Evolutionary conservation across 1,140 invertebrate species (phyloP), one percentile per base, ranked within the genome.

Genomic region (Halyomorpha halys): DNA sequence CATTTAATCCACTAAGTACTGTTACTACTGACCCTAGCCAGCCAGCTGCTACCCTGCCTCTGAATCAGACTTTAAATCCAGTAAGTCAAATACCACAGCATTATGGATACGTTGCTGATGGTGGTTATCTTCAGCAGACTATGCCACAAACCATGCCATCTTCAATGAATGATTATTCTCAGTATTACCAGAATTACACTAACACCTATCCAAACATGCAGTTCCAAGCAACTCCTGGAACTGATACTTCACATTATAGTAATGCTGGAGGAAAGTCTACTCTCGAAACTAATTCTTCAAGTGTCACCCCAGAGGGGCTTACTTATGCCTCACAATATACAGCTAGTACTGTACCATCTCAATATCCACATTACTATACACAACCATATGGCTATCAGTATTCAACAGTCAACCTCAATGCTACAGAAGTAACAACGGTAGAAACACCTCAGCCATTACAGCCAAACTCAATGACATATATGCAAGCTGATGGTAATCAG

Each of bases 191-290:
- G 49, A 47, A 54, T 16, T 64, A 67, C 27, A 44, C 63, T 3
- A 63, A 64, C 25, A 54, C 45, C 11, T 39, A 66, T 21, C 67
- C 64, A 1, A 61, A 65, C 49, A 61, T 67, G 16, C 67, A 69
- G 34, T 61, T 66, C 39, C 69, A 70, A 49, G 63, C 68, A 44
- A 68, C 66, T 44, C 66, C 70, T 49, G 68, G 66, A 4, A 65
- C 69, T 11, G 67, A 60, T 30, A 59, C 68, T 39, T 70, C 70
- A 0, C 62, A 67, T 59, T 71, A 71, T 39, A 71, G 70, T 15
- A 68, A 53, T 45, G 70, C 71, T 44, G 68, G 69, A 15, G 25
- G 54, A 5, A 56, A 65, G 53, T 54, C 66, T 53, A 14, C 53
- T 25, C 23, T 25, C 27, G 53, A 56, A 56, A 56, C 53, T 21